Conservation (phyloP, 2,797 vertebrate species). For the Acomys russatus region DNA sequence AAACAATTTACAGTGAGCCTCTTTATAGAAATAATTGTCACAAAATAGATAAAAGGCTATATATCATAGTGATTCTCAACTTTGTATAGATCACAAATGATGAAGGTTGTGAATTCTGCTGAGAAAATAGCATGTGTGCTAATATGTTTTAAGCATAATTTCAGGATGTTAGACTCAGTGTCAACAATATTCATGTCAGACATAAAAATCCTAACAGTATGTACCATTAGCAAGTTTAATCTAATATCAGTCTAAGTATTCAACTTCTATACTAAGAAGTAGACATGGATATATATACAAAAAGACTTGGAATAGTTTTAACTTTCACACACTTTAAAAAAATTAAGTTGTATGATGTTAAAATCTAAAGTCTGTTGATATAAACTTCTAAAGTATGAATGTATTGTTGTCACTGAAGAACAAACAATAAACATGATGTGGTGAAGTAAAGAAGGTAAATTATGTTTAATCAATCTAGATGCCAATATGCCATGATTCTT, state of each 20-base stretch:
- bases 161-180: constrained; percentile 54
- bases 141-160: constrained; percentile 36
- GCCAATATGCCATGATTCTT: constrained; percentile 24
- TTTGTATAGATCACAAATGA: constrained; percentile 52
- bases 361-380: constrained; percentile 56
- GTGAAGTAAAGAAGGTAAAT: constrained; percentile 62
- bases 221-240: constrained; percentile 44
- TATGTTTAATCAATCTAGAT: constrained; percentile 60
- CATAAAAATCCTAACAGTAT: constrained; percentile 44
- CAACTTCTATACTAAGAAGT: constrained; percentile 49
- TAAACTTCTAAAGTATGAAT: constrained; percentile 44
- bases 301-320: constrained; percentile 28
- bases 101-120: neutral
- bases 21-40: constrained; percentile 11
- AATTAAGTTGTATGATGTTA: constrained; percentile 57
- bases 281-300: constrained; percentile 29
- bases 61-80: constrained; percentile 14
- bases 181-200: constrained; percentile 41
- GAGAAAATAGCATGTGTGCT: constrained; percentile 29
- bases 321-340: constrained; percentile 59
- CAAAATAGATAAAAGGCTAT: constrained; percentile 58
- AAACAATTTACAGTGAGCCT: constrained; percentile 48
- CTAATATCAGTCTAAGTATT: constrained; percentile 37
- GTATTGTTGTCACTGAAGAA: constrained; percentile 39
- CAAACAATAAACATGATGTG: constrained; percentile 53